A percentile compares a stretch with the other conserved stretches of the same genome.
Evolutionary conservation across 2,113 vertebrate species (phyloP).

Genomic region (mouse (Mus musculus)): GRCm39 chr11:40253001-40253500

Average conservation of each 20-base stretch:
- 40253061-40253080: constrained; percentile 72
- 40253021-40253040: constrained; percentile 75
- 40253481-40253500: constrained; percentile 66
- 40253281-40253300: constrained; percentile 40
- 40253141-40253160: constrained; percentile 80
- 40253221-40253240: constrained; percentile 63
- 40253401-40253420: constrained; percentile 59
- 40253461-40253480: constrained; percentile 56
- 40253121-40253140: constrained; percentile 81
- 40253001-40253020: constrained; percentile 83
- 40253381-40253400: constrained; percentile 81
- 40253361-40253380: constrained; percentile 82
- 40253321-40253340: constrained; percentile 76
- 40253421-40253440: constrained; percentile 68
- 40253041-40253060: constrained; percentile 82
- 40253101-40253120: constrained; percentile 84
- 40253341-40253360: constrained; percentile 78
- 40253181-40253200: constrained; percentile 76
- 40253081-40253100: constrained; percentile 82
- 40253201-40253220: constrained; percentile 72
- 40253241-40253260: constrained; percentile 69
- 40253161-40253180: constrained; percentile 82
- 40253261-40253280: constrained; percentile 69
- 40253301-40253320: constrained; percentile 66
- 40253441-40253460: constrained; percentile 66